phyloP scores from a whole-genome alignment of 2,888 invertebrate species.

The Chaetogeoica ovagalla region DNA sequence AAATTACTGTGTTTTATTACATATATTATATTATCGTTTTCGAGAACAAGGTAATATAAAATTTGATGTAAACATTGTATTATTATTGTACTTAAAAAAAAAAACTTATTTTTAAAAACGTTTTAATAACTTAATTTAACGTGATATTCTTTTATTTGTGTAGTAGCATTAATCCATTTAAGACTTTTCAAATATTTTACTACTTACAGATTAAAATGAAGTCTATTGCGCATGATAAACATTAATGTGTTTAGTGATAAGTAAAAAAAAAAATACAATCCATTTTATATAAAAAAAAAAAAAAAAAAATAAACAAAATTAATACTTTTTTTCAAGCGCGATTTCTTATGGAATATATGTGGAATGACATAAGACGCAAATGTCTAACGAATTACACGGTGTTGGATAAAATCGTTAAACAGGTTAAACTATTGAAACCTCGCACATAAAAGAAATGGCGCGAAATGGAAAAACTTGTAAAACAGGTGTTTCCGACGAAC shows the following conservation, averaged over 20 bases:
- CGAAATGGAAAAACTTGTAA: slow-evolving; percentile 29
- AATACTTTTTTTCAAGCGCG: slow-evolving; percentile 6
- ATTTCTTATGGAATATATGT: neutral
- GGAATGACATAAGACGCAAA: slow-evolving; percentile 2
- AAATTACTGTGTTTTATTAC: too few relatives aligned
- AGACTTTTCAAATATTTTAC: neutral
- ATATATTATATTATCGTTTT: too few relatives aligned
- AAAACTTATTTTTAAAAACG: too few relatives aligned
- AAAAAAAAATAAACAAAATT: slow-evolving; percentile 19
- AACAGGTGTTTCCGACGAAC: slow-evolving; percentile 28
- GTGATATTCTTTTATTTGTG: too few relatives aligned
- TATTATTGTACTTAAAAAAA: too few relatives aligned
- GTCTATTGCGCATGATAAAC: slow-evolving; percentile 19
- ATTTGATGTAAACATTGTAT: too few relatives aligned
- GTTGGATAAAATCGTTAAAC: slow-evolving; percentile 26
- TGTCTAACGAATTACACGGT: slow-evolving; percentile 1
- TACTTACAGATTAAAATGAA: slow-evolving; percentile 3
- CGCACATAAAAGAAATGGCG: neutral
- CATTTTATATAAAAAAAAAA: neutral
- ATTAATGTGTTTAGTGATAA: neutral
- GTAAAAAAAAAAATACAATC: neutral
- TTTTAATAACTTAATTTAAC: too few relatives aligned
- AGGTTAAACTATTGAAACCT: slow-evolving; percentile 20
- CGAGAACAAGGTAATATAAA: too few relatives aligned
- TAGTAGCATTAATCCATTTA: too few relatives aligned